Evolutionary conservation across 2,797 vertebrate species (phyloP).

Genomic region (Labeo calbasu): DNA sequence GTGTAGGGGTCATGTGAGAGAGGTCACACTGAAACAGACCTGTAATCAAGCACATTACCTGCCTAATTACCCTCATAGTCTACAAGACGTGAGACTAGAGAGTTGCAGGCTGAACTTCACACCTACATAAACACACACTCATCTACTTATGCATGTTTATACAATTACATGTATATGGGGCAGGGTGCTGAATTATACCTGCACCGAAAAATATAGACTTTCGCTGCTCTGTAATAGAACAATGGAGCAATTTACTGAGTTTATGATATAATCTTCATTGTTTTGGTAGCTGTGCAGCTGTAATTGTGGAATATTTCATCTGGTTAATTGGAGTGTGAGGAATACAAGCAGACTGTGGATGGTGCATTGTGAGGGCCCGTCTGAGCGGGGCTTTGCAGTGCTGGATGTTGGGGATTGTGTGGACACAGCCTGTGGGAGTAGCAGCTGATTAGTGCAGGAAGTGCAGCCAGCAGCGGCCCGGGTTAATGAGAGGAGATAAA

Average conservation of each 20-base stretch:
- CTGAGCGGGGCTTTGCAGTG: slow-evolving; percentile 44
- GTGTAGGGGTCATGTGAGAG: slow-evolving; percentile 18
- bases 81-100: slow-evolving; percentile 67
- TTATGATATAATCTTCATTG: slow-evolving; percentile 45
- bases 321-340: slow-evolving; percentile 47
- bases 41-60: slow-evolving; percentile 76
- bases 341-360: slow-evolving; percentile 36
- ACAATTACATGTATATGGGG: slow-evolving; percentile 1
- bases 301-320: slow-evolving; percentile 37
- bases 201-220: not conserved
- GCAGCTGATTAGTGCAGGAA: slow-evolving; percentile 72
- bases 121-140: slow-evolving; percentile 36
- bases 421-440: slow-evolving; percentile 52
- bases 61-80: slow-evolving; percentile 78
- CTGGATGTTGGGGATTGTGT: slow-evolving; percentile 50
- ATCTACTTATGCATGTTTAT: not conserved
- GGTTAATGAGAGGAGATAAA: slow-evolving; percentile 67
- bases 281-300: slow-evolving; percentile 35
- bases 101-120: slow-evolving; percentile 60
- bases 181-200: slow-evolving; percentile 11
- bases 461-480: slow-evolving; percentile 69
- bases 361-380: slow-evolving; percentile 9
- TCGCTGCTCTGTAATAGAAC: not conserved
- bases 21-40: slow-evolving; percentile 64
- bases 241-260: slow-evolving; percentile 32